Percentiles rank a stretch among this genome's conserved stretches.
phyloP scores from a whole-genome alignment of 2,113 vertebrate genomes.

The Dromiciops gliroides region DNA sequence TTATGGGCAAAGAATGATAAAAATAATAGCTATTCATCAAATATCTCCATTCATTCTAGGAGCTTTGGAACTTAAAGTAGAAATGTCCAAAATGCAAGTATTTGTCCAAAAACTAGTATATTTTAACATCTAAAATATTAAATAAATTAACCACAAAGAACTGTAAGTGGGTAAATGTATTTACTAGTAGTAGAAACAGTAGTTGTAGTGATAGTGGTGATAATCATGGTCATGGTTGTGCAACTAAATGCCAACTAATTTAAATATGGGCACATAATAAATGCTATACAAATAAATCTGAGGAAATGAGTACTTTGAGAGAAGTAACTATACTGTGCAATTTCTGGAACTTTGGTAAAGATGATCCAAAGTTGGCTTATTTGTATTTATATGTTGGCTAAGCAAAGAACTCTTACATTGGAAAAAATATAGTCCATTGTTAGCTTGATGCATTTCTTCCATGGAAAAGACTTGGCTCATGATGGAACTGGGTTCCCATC shows the following conservation, averaged over 20 bases:
- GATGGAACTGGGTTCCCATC: too few relatives aligned
- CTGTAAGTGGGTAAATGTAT: slow-evolving; percentile 33
- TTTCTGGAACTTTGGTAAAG: neutral
- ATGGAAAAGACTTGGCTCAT: too few relatives aligned
- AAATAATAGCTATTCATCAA: slow-evolving; percentile 63
- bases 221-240: neutral
- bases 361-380: slow-evolving; percentile 15
- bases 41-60: slow-evolving; percentile 65
- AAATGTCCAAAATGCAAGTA: neutral
- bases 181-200: neutral
- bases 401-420: neutral
- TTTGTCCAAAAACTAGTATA: neutral
- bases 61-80: slow-evolving; percentile 38
- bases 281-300: slow-evolving; percentile 9
- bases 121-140: neutral
- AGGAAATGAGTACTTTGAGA: neutral
- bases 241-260: neutral
- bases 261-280: neutral
- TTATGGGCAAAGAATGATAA: slow-evolving; percentile 54
- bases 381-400: neutral
- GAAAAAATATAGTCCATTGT: too few relatives aligned
- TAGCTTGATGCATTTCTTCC: too few relatives aligned
- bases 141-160: slow-evolving; percentile 33
- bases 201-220: neutral
- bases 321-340: neutral